Evolutionary conservation across 2,888 invertebrate genomes (phyloP).

Genomic region (Escarpia spicata): DNA sequence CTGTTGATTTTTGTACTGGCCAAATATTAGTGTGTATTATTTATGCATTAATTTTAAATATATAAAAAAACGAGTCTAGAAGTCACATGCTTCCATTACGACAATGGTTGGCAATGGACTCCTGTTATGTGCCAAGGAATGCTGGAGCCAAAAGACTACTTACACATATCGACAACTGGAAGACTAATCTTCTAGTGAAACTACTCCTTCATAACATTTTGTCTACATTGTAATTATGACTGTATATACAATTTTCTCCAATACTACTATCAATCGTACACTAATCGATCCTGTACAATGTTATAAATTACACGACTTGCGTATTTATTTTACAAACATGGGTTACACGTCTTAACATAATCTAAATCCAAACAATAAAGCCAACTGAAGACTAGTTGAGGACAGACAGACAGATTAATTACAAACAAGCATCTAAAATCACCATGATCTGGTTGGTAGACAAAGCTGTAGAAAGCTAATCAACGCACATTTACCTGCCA

Average conservation of each 20-base stretch:
- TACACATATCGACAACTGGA: not conserved
- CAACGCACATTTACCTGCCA: not conserved
- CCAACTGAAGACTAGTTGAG: not conserved
- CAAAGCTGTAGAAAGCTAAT: not conserved
- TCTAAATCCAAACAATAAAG: not conserved
- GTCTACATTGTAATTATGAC: not conserved
- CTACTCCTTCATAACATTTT: not conserved
- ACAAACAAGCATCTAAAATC: not conserved
- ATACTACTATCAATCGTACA: not conserved
- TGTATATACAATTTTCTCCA: not conserved
- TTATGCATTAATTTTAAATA: not conserved
- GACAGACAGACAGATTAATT: not conserved
- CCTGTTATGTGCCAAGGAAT: not conserved
- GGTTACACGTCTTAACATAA: not conserved
- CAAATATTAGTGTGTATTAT: too few relatives aligned
- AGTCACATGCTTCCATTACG: not conserved
- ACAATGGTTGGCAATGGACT: not conserved
- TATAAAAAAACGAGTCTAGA: not conserved
- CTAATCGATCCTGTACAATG: not conserved
- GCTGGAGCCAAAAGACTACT: not conserved
- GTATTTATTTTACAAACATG: not conserved
- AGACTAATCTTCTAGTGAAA: not conserved
- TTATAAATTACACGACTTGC: not conserved
- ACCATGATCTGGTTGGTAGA: not conserved
- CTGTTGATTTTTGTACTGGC: too few relatives aligned